Evolutionary conservation across 2,797 vertebrate species (phyloP).

Genomic region (Protonibea diacanthus): DNA sequence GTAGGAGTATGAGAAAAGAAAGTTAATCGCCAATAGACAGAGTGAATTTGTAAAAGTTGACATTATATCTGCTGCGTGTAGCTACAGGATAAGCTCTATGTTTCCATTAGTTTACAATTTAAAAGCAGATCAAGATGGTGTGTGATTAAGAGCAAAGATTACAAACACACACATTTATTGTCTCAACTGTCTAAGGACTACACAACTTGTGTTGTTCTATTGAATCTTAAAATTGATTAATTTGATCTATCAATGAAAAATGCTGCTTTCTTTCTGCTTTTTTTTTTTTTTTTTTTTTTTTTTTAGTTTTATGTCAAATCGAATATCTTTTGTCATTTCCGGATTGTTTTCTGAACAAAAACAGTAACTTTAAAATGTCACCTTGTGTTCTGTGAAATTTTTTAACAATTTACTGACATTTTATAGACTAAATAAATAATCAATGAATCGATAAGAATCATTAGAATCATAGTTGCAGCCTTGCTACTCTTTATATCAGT

Average conservation of each 20-base stretch:
- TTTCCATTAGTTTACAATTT: constrained; percentile 6
- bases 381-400: not conserved
- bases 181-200: not conserved
- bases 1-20: constrained; percentile 44
- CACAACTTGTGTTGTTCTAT: not conserved
- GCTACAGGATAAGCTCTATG: constrained; percentile 6
- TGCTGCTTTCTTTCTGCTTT: not conserved
- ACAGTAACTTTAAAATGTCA: not conserved
- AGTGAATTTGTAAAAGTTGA: constrained; percentile 25
- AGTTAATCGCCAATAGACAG: constrained; percentile 24
- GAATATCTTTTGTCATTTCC: not conserved
- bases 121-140: constrained; percentile 5
- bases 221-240: not conserved
- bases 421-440: constrained; percentile 8
- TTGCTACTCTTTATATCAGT: not conserved
- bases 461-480: not conserved
- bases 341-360: not conserved
- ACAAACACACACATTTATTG: not conserved
- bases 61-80: not conserved
- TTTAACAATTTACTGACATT: not conserved
- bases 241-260: not conserved
- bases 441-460: constrained; percentile 2
- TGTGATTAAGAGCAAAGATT: not conserved
- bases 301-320: not conserved
- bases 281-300: too few species aligned